Base-by-base conservation (phyloP, 2,888 invertebrate genomes). In the Sympetrum striolatum region DNA sequence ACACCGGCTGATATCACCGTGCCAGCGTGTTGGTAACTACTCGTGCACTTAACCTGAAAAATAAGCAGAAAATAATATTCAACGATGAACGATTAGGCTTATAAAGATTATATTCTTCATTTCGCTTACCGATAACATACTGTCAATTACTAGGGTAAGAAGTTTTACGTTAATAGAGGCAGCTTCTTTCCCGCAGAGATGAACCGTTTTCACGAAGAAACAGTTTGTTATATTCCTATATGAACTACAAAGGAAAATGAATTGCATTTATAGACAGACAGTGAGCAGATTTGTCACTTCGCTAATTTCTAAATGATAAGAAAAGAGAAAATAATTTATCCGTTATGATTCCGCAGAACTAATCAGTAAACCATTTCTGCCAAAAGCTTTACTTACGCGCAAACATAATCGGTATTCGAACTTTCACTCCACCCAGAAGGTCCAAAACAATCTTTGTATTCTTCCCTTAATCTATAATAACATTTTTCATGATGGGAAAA, bases 371-470 rank as follows among this genome's bases (percentile, higher is more conserved):
- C n/a, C n/a, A n/a, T n/a, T n/a, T n/a, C n/a, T n/a, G n/a, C n/a
- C n/a, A n/a, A n/a, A n/a, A n/a, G 8, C 53, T 31, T 15, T 25
- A 48, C 53, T 35, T 31, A 86, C 86, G 37, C 37, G 60, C 86
- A 86, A 60, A 86, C 37, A 2, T 22, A 35, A 8, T 60, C 60
- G n/a, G 37, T n/a, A 22, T 86, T 37, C 2, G 35, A 12, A 37
- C 86, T 60, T 39, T 86, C 60, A 60, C 86, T 86, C 86, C 86
- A 86, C 14, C 86, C 86, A 60, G 60, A 8, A 35, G 60, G 60
- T 8, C 86, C 86, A n/a, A 86, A 22, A 14, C 86, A 86, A 39
- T 86, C 86, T n/a, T 37, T 60, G n/a, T 86, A 86, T 35, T 86
- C 86, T 86, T 86, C 60, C 2, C 86, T 37, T 15, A 86, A 14